Base-by-base conservation (phyloP, 2,888 invertebrate species). In the Furcula furcula region DNA sequence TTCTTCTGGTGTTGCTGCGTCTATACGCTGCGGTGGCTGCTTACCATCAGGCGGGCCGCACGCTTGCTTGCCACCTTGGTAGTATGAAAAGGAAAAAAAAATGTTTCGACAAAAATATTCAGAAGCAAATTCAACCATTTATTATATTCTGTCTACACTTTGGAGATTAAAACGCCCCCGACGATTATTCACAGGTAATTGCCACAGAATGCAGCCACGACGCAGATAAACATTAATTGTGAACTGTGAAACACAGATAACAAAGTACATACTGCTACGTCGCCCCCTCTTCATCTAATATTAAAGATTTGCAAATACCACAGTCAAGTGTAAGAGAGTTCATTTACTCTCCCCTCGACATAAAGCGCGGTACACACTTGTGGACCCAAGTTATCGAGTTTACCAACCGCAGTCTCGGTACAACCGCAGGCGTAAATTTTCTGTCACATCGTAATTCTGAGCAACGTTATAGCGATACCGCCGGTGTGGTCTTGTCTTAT, bases 291-390 rank as follows among this genome's bases (percentile, higher is more conserved):
- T 59, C 75, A 77, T 78, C 79, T 70, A 78, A 76, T 82, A 82
- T 80, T 78, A 60, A 82, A 79, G 62, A 78, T 71, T 78, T 67
- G 74, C 76, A 77, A 81, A 79, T 75, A 78, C 66, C 62, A 71
- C 65, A 44, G 60, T 58, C 55, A 40, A 38, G 45, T 23, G 45
- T 26, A 38, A 47, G 39, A 36, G 51, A 64, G 62, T 63, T 64
- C 63, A 66, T 67, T 68, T 65, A 48, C 55, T 52, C 70, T 55
- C 65, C 73, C 68, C 59, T 47, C 49, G 44, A 56, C 51, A 41
- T 68, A 63, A 69, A 57, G 65, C 38, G 42, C 46, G 49, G 58
- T 57, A 55, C 60, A 65, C 65, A 65, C 60, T 51, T 39, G 38
- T 43, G 49, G n/a, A n/a, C n/a, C n/a, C n/a, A 40, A 51, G 40